These are phyloP conservation scores for Micoletzkya japonica DNA, from an alignment of 2,888 invertebrate genomes.

Conservation along the genomic window DNA sequence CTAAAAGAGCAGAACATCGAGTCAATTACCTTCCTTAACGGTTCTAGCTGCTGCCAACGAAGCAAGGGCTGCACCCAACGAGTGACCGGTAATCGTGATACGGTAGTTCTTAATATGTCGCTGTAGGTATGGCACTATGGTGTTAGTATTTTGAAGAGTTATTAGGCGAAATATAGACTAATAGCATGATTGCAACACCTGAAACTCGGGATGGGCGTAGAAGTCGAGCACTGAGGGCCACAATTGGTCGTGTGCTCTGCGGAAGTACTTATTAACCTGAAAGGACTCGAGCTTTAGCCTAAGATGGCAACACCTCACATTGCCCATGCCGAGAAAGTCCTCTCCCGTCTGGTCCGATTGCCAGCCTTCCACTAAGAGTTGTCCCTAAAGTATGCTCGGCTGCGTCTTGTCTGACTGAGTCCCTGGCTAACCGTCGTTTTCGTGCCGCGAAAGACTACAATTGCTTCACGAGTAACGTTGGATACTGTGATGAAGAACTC, in stretches of 20 bases:
- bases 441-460: slow-evolving; percentile 47
- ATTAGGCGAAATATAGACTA: background rate
- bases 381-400: slow-evolving; percentile 35
- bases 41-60: slow-evolving; percentile 46
- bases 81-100: slow-evolving; percentile 59
- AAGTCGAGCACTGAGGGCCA: slow-evolving; percentile 44
- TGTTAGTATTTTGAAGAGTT: background rate
- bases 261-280: slow-evolving; percentile 57
- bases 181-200: background rate
- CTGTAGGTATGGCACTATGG: background rate
- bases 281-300: background rate
- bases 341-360: slow-evolving; percentile 43
- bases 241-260: slow-evolving; percentile 46
- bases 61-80: slow-evolving; percentile 57
- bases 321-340: slow-evolving; percentile 55
- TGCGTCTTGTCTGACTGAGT: background rate
- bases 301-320: slow-evolving; percentile 32
- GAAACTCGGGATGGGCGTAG: slow-evolving; percentile 10
- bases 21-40: slow-evolving; percentile 34
- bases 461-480: slow-evolving; percentile 33
- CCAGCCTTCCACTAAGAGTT: slow-evolving; percentile 55
- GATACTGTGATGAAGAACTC: slow-evolving; percentile 38
- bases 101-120: slow-evolving; percentile 40
- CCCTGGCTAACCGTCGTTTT: slow-evolving; percentile 31
- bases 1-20: background rate